Base-by-base conservation (phyloP, 2,113 vertebrate genomes). In the Heloderma charlesbogerti region DNA sequence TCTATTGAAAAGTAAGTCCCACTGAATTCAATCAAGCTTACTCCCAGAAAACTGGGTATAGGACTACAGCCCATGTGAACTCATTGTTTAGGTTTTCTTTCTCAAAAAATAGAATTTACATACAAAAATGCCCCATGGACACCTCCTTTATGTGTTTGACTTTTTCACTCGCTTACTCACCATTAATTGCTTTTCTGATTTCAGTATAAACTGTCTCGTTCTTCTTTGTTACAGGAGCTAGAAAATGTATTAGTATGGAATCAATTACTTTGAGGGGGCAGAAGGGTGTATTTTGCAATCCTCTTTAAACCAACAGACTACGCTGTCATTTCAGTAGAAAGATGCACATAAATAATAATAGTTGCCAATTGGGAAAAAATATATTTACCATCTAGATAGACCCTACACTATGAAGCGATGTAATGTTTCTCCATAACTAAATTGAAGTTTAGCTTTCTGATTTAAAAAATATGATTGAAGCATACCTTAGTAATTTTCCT, bases 161-260 rank as follows among this genome's bases (percentile, higher is more conserved):
- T 89, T 95, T 94, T 93, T 92, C 0, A 92, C 93, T 96, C 91
- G 91, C 90, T 96, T 93, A 97, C 97, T 98, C 95, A 98, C 97
- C 96, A 91, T 96, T 94, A 92, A 95, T 90, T 91, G 95, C 86
- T 95, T 97, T 98, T 97, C 96, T 97, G 96, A 98, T 97, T 96
- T 98, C 97, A 96, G 96, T 98, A 96, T 98, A 98, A 95, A 98
- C 96, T 63, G 97, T 98, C 93, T 98, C 97, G 75, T 96, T 96
- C 95, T 96, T 96, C 95, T 96, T 97, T 89, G 87, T 94, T 95
- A 87, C 97, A 95, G 95, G 96, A 97, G 95, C 97, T 98, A 95
- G 94, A 97, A 97, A 97, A 97, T 89, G 95, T 89, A 97, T 92
- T 91, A 92, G 92, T 89, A 95, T 75, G 96, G 85, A 96, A 95